Conservation (phyloP, 2,797 vertebrate species). For the Jordanella pulchra region DNA sequence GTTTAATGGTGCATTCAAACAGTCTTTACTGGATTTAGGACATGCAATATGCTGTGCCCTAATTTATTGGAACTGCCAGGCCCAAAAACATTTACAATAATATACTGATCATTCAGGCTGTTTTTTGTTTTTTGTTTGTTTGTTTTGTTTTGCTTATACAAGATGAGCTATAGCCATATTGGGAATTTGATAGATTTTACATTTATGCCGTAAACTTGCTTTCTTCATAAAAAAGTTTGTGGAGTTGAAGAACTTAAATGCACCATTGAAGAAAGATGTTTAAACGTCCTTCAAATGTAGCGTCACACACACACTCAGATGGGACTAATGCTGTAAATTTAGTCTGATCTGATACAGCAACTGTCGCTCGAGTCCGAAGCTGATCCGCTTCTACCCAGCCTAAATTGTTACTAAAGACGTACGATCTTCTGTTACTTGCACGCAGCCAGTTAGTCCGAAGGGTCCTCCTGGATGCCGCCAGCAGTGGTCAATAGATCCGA, state of each 20-base stretch:
- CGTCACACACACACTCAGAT: slow-evolving; percentile 11
- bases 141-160: neutral
- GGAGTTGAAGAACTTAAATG: slow-evolving; percentile 11
- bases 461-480: slow-evolving; percentile 42
- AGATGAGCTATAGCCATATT: neutral
- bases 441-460: slow-evolving; percentile 32
- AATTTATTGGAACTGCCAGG: neutral
- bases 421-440: neutral
- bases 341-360: slow-evolving; percentile 10
- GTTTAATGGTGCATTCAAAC: neutral
- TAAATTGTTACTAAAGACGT: neutral
- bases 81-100: neutral
- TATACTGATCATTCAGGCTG: neutral
- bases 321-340: neutral
- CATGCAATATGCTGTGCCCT: neutral
- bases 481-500: slow-evolving; percentile 22
- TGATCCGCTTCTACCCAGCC: neutral
- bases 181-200: neutral
- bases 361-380: slow-evolving; percentile 3
- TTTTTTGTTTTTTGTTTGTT: no score
- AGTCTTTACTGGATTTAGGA: neutral
- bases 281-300: neutral
- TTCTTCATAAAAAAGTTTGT: no score
- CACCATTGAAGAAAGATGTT: slow-evolving; percentile 1
- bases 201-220: neutral